Evolutionary conservation across 2,113 vertebrate genomes (phyloP).

Genomic region (Bucco capensis): DNA sequence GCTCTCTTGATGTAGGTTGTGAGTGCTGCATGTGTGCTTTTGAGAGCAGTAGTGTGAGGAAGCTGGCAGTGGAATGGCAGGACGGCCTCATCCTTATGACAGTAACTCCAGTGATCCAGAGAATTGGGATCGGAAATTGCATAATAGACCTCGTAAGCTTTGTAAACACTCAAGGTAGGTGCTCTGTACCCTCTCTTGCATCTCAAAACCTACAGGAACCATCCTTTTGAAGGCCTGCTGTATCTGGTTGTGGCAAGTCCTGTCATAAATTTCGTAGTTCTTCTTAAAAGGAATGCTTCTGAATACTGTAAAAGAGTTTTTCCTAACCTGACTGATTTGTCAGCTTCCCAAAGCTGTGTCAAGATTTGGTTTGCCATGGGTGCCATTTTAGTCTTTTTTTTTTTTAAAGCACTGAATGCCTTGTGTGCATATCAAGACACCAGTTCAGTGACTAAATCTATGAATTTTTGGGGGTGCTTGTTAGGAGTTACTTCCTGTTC

Average conservation of each 20-base stretch:
- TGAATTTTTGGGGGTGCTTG: background rate
- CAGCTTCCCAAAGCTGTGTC: constrained; percentile 24
- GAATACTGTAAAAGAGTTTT: background rate
- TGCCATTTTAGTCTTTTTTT: background rate
- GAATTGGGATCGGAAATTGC: constrained; percentile 88
- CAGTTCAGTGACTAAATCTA: background rate
- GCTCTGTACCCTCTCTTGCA: constrained; percentile 48
- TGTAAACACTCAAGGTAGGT: constrained; percentile 92
- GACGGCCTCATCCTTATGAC: constrained; percentile 89
- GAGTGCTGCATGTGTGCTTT: constrained; percentile 79
- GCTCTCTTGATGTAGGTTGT: constrained; percentile 82
- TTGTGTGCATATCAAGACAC: background rate
- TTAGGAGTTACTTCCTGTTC: background rate
- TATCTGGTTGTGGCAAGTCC: constrained; percentile 68
- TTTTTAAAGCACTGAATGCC: background rate
- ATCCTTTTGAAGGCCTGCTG: constrained; percentile 43
- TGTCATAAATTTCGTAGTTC: constrained; percentile 29
- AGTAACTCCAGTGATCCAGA: constrained; percentile 94
- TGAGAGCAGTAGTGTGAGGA: constrained; percentile 81
- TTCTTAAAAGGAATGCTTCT: background rate
- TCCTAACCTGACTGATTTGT: background rate
- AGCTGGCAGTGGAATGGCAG: constrained; percentile 89
- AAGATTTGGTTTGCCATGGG: background rate
- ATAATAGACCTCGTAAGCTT: constrained; percentile 90
- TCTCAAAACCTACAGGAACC: constrained; percentile 51